Conservation (phyloP, 2,888 invertebrate species). For the Teleogryllus oceanicus region DNA sequence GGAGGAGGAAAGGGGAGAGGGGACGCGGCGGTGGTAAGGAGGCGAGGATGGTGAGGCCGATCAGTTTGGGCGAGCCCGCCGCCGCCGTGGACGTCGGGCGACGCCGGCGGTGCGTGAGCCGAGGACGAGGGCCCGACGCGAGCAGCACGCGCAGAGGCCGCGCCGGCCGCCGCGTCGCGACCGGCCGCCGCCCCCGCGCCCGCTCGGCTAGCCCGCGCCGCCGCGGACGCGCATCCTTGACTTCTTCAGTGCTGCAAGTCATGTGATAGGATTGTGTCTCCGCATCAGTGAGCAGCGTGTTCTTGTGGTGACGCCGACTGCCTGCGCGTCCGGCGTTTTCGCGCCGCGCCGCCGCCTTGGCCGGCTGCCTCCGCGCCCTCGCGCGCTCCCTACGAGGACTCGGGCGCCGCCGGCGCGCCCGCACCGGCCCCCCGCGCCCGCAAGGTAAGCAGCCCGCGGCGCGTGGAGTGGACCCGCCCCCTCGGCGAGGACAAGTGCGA, state of each 20-base stretch:
- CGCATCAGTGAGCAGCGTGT: neutral
- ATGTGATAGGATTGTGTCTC: neutral
- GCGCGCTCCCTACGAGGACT: no score
- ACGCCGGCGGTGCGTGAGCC: neutral
- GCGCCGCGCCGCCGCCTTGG: no score
- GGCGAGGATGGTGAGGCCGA: constrained; percentile 1
- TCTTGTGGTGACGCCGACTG: no score
- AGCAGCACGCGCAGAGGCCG: neutral
- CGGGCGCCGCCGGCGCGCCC: no score
- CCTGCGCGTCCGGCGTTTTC: no score
- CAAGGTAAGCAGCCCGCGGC: no score
- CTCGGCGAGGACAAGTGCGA: no score
- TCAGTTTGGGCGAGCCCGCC: neutral
- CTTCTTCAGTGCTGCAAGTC: neutral
- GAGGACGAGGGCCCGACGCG: neutral
- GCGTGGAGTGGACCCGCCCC: no score
- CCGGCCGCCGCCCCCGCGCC: neutral
- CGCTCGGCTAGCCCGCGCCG: neutral
- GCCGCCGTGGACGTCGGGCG: neutral
- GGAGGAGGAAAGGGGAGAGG: neutral
- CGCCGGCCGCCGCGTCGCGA: no score
- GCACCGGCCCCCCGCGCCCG: no score
- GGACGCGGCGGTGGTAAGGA: neutral
- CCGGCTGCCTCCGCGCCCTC: no score
- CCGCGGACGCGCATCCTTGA: neutral